Evolutionary conservation across 2,797 vertebrate genomes (phyloP), one percentile per base, ranked within the genome.

Genomic region (Crocidura indochinensis): DNA sequence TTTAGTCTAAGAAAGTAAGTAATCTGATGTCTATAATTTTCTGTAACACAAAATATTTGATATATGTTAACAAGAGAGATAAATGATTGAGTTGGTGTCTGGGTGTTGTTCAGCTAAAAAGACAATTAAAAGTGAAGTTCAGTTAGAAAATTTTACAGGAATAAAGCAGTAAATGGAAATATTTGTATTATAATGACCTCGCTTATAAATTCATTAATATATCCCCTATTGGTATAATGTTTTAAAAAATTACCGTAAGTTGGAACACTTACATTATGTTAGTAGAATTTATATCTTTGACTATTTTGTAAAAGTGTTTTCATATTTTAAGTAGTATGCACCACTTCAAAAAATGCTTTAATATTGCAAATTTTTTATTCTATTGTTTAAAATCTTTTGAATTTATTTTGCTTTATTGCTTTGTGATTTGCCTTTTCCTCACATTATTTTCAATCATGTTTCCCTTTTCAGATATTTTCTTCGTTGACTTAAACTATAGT

Each of bases 341-440:
- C 60, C 29, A 53, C 38, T 24, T 31, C 26, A 2, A 62, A 76
- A 90, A 72, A 72, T 5, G 17, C 62, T 56, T 56, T 56, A 56
- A 56, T 56, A 6, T 56, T 56, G 15, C 15, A 56, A 56, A 17
- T 56, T 56, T 56, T 38, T 83, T 88, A 10, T 51, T 84, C 14
- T 80, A 19, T 68, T 8, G 47, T 82, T 62, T 83, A 69, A 31
- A 67, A 46, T 72, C 12, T 47, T 88, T 69, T 31, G 8, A 12
- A 26, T 46, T 87, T 64, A 6, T 68, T 64, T 51, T 84, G 44
- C 56, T 15, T 94, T 77, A n/a, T 29, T 85, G 8, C 27, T 64
- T 94, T 76, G 76, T 75, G 14, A 49, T 78, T 86, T 86, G 6
- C 64, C 11, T 85, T 49, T 38, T 65, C 60, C 24, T 51, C 76